Percentiles rank a stretch among this genome's conserved stretches.
phyloP scores from a whole-genome alignment of 2,797 vertebrate genomes.

The Siniperca scherzeri region DNA sequence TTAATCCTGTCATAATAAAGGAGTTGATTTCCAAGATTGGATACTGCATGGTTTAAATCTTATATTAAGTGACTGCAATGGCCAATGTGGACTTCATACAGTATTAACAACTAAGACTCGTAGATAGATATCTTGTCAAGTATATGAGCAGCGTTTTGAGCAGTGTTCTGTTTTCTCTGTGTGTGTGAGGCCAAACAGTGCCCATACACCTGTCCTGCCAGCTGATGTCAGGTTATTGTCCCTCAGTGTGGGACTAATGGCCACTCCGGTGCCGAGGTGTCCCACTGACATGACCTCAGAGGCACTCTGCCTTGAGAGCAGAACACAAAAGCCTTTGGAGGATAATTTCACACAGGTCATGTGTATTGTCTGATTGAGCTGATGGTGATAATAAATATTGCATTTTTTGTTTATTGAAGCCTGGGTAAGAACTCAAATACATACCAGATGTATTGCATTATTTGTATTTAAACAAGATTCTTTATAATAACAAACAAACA shows the following conservation, averaged over 20 bases:
- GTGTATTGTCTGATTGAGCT: constrained; percentile 5
- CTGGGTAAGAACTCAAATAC: neutral
- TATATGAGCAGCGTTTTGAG: constrained; percentile 23
- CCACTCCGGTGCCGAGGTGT: constrained; percentile 60
- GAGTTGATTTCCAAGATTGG: constrained; percentile 52
- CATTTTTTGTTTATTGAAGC: neutral
- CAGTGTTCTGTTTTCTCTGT: constrained; percentile 35
- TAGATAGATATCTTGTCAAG: neutral
- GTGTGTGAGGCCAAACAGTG: constrained; percentile 32
- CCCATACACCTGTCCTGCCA: constrained; percentile 79
- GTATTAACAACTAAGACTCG: neutral
- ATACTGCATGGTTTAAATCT: constrained; percentile 54
- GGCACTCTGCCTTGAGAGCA: constrained; percentile 37
- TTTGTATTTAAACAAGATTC: neutral
- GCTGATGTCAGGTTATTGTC: constrained; percentile 72
- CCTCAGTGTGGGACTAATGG: constrained; percentile 42
- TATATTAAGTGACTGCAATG: constrained; percentile 56
- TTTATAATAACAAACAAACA: neutral
- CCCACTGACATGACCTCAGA: constrained; percentile 58
- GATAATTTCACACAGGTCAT: constrained; percentile 8
- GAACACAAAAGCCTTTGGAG: constrained; percentile 29
- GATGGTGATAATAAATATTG: neutral
- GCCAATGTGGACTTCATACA: constrained; percentile 58
- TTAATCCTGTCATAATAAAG: constrained; percentile 21
- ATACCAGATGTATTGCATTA: neutral